phyloP scores from a whole-genome alignment of 2,888 invertebrate species.

The Tipula unca region DNA sequence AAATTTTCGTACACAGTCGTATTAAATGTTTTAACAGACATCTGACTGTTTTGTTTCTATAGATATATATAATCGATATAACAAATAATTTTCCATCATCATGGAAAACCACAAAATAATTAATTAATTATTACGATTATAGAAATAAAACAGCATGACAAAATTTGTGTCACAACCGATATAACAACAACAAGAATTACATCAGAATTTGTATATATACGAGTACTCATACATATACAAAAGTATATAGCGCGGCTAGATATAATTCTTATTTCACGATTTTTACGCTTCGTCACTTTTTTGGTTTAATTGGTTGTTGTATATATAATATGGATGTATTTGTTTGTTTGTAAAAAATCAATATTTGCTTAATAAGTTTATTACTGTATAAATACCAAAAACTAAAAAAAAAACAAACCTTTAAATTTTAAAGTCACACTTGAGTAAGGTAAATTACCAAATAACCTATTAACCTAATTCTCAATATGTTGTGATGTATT shows the following conservation, averaged over 20 bases:
- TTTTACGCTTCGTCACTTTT: not conserved
- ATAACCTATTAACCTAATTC: not conserved
- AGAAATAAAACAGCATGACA: not conserved
- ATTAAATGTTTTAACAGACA: not conserved
- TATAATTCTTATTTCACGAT: not conserved
- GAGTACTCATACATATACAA: not conserved
- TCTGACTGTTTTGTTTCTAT: not conserved
- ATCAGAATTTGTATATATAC: not conserved
- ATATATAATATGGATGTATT: not conserved
- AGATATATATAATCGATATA: too few species aligned
- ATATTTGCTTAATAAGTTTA: not conserved
- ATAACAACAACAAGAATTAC: not conserved
- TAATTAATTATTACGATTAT: not conserved
- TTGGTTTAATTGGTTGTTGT: not conserved
- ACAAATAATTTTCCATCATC: not conserved
- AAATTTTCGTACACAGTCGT: not conserved
- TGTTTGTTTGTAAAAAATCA: not conserved
- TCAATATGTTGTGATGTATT: not conserved
- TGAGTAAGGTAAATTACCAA: not conserved
- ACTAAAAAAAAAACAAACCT: not conserved
- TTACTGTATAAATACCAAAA: not conserved
- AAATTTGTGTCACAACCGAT: not conserved
- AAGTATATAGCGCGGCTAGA: not conserved
- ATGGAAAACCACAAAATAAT: conserved; percentile 8
- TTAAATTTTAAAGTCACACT: not conserved